Evolutionary conservation across 2,797 vertebrate genomes (phyloP), one percentile per base, ranked within the genome.

Genomic region (Erethizon dorsatum): DNA sequence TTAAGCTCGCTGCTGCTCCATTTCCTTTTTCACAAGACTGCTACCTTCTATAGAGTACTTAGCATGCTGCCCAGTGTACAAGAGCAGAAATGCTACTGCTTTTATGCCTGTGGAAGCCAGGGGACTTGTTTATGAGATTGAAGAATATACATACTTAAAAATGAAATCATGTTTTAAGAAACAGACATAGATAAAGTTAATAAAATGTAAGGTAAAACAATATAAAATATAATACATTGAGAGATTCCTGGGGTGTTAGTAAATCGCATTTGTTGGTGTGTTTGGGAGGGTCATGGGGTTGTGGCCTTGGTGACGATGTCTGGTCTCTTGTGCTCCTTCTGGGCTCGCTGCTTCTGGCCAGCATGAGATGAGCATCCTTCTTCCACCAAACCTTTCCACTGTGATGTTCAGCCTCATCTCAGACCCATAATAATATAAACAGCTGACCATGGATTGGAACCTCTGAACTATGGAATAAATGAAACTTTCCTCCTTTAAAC

Each of bases 191-290:
- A 83, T 67, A 83, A 67, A 78, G 26, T 65, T 95, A 91, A 69
- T 83, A 37, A 93, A 96, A 84, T 88, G n/a, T 79, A 26, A 18
- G 54, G n/a, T 61, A 33, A 94, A 95, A 87, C 65, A 5, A 26
- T 33, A n/a, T 89, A 92, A 83, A 87, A 5, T 78, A 5, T 9
- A 78, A 28, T 78, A 18, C 3, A 31, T 20, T 31, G 8, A 52
- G 47, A 33, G 31, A 54, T 33, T 31, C 5, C 77, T 47, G 28
- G 77, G 50, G 77, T 14, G 54, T 78, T 31, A 33, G 13, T 31
- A 33, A 50, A 20, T 17, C 47, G 33, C 14, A 31, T 17, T 18
- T 10, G 24, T n/a, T 7, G 41, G 24, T 54, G 15, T 52, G 77
- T 77, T 4, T 78, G 77, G 47, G 31, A 54, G 47, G 15, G 2